These are phyloP conservation scores for Sepiola atlantica DNA, from an alignment of 2,888 invertebrate genomes.

Conservation along the genomic window DNA sequence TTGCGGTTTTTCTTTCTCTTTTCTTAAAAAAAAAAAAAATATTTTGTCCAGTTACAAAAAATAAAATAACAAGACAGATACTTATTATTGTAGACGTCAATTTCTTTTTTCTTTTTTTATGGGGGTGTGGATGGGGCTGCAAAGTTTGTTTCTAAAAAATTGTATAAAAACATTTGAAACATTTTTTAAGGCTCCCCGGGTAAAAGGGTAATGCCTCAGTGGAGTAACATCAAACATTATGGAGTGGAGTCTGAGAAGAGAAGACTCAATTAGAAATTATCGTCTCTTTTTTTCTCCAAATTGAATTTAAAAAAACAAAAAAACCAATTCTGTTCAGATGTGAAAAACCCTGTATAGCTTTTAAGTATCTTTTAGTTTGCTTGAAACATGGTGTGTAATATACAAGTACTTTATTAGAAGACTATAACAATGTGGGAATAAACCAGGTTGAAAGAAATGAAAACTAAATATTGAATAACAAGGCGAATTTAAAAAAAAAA, in stretches of 20 bases:
- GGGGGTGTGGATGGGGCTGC: not conserved
- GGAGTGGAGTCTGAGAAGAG: too few species aligned
- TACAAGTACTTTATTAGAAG: too few species aligned
- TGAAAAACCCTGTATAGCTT: not conserved
- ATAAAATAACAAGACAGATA: not conserved
- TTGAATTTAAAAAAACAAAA: not conserved
- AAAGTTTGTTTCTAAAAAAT: not conserved
- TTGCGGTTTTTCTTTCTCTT: not conserved
- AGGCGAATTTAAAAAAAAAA: too few species aligned
- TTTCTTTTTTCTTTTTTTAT: not conserved
- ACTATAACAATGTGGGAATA: too few species aligned
- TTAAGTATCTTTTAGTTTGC: not conserved
- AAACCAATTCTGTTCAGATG: not conserved
- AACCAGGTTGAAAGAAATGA: too few species aligned
- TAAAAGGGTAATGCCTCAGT: not conserved
- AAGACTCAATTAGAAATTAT: too few species aligned
- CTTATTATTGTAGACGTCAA: not conserved
- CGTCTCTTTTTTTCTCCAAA: not conserved
- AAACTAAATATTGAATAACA: too few species aligned
- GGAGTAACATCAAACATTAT: not conserved
- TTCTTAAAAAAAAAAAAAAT: not conserved
- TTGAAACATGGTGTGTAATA: not conserved
- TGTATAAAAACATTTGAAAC: too few species aligned
- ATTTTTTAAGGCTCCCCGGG: not conserved
- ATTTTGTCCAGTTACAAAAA: too few species aligned